Conservation (phyloP, 2,797 vertebrate species). For the Cyprinodon diabolis region DNA sequence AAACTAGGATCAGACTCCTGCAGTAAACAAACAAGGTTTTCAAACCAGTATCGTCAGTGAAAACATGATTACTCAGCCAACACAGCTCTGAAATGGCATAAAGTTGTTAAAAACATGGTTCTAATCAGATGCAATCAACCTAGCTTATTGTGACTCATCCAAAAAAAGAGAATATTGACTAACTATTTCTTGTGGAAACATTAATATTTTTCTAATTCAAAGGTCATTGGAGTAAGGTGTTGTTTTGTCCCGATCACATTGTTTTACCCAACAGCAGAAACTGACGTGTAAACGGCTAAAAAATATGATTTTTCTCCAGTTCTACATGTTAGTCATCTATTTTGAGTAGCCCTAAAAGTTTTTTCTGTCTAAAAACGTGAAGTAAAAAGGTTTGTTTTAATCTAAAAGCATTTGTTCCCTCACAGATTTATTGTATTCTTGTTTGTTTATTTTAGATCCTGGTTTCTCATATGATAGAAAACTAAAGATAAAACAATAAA, state of each 20-base stretch:
- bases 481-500: too few species aligned
- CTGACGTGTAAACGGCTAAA: background rate
- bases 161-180: background rate
- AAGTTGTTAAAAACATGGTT: background rate
- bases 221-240: background rate
- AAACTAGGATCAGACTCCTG: background rate
- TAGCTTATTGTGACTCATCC: background rate
- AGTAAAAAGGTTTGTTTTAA: too few species aligned
- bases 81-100: background rate
- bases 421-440: too few species aligned
- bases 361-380: too few species aligned
- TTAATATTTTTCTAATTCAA: background rate
- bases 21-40: background rate
- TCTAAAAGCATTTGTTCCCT: too few species aligned
- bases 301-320: background rate
- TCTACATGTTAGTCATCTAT: background rate
- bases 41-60: background rate
- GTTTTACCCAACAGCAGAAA: background rate
- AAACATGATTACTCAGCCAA: background rate
- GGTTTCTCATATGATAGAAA: too few species aligned
- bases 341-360: too few species aligned
- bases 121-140: background rate
- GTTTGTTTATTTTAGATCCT: too few species aligned
- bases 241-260: background rate
- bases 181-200: background rate